Conservation (phyloP, 2,797 vertebrate species). For the Takifugu ocellatus region DNA sequence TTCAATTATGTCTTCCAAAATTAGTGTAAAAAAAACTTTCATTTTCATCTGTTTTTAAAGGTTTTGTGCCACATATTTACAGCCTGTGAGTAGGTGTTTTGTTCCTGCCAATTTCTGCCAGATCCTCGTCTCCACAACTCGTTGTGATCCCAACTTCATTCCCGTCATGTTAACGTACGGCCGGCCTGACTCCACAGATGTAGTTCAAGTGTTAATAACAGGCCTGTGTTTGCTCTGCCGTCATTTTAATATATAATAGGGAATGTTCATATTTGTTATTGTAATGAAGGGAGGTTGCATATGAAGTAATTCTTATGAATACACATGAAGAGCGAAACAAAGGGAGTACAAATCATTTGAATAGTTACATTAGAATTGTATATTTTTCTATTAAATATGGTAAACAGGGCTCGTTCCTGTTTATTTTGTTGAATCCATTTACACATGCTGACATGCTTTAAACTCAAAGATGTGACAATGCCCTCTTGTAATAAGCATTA, state of each 20-base stretch:
- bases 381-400: slow-evolving; percentile 91
- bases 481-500: slow-evolving; percentile 85
- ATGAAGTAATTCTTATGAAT: slow-evolving; percentile 82
- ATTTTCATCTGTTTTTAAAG: too few species aligned
- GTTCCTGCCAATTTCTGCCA: slow-evolving; percentile 1
- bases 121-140: slow-evolving; percentile 5
- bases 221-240: slow-evolving; percentile 80
- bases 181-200: slow-evolving; percentile 39
- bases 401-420: slow-evolving; percentile 81
- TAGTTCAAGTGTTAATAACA: slow-evolving; percentile 82
- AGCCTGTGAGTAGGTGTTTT: too few species aligned
- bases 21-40: too few species aligned
- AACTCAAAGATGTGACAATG: slow-evolving; percentile 77
- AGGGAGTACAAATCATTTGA: slow-evolving; percentile 83
- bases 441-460: slow-evolving; percentile 79
- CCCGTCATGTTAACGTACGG: slow-evolving; percentile 6
- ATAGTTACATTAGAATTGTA: slow-evolving; percentile 88
- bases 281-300: slow-evolving; percentile 89
- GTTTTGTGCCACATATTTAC: too few species aligned
- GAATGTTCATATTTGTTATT: slow-evolving; percentile 91
- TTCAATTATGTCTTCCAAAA: too few species aligned
- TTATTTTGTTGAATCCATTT: slow-evolving; percentile 84
- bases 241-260: slow-evolving; percentile 78
- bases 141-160: slow-evolving; percentile 16
- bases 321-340: slow-evolving; percentile 81